phyloP scores from a whole-genome alignment of 2,888 invertebrate species.

The Pollenia labialis region DNA sequence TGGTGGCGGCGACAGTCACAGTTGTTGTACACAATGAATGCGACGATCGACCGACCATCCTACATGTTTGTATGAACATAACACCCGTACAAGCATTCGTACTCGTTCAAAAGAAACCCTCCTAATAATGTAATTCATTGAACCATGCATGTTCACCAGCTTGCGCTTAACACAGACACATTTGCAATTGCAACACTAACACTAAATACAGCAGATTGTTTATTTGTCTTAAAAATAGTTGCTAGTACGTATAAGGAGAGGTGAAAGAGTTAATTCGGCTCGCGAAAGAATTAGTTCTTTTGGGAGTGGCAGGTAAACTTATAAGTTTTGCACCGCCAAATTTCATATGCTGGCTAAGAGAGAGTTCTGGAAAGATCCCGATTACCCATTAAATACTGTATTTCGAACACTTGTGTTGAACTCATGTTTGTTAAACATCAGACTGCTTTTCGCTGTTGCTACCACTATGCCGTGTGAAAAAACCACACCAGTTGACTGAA shows the following conservation, averaged over 20 bases:
- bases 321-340: too few species aligned
- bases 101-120: conserved; percentile 54
- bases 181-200: conserved; percentile 9
- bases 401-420: too few species aligned
- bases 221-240: conserved; percentile 47
- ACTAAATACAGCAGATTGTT: conserved; percentile 35
- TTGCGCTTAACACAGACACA: conserved; percentile 3
- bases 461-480: too few species aligned
- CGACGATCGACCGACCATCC: conserved; percentile 53
- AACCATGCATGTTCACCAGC: conserved; percentile 60
- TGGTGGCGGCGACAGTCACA: conserved; percentile 50
- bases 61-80: conserved; percentile 37
- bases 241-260: not conserved
- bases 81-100: conserved; percentile 44
- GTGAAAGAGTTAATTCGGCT: conserved; percentile 20
- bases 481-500: too few species aligned
- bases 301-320: too few species aligned
- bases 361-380: too few species aligned
- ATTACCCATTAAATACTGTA: too few species aligned
- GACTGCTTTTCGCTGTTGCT: too few species aligned
- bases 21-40: conserved; percentile 50
- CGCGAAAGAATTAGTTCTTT: too few species aligned
- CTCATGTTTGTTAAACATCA: too few species aligned
- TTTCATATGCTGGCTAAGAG: too few species aligned
- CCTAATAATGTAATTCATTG: conserved; percentile 69